Evolutionary conservation across 1,140 invertebrate genomes (phyloP).

Genomic region (Micrasema longulum): DNA sequence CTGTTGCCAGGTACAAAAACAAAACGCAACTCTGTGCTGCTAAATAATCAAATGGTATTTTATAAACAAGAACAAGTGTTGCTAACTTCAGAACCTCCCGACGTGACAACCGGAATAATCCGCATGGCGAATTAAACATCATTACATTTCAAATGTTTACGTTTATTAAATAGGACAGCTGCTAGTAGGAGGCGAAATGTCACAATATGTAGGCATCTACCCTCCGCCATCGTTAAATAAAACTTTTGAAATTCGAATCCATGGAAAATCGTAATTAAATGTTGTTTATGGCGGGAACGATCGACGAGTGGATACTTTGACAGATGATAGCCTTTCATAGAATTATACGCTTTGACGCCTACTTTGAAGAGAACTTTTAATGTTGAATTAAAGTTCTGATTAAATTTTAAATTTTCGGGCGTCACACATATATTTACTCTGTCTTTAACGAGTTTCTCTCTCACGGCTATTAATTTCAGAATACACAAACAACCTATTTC

Average conservation of each 20-base stretch:
- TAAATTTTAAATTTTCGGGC: background rate
- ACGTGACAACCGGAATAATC: conserved; percentile 37
- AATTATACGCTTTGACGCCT: conserved; percentile 11
- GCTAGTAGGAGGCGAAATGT: conserved; percentile 13
- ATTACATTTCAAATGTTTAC: conserved; percentile 46
- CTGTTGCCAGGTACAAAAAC: too few relatives aligned
- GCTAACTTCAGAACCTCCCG: conserved; percentile 10
- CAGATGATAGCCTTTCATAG: conserved; percentile 21
- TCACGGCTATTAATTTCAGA: too few relatives aligned
- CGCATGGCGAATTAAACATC: conserved; percentile 40
- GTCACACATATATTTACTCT: too few relatives aligned
- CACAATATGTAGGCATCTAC: conserved; percentile 19
- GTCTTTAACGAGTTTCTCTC: too few relatives aligned
- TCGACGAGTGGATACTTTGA: conserved; percentile 26
- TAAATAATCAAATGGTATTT: too few relatives aligned
- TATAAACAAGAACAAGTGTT: conserved; percentile 17
- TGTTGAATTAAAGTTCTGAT: background rate
- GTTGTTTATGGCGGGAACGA: conserved; percentile 23
- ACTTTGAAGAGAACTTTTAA: background rate
- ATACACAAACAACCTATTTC: too few relatives aligned
- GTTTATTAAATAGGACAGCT: conserved; percentile 29
- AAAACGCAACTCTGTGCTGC: too few relatives aligned
- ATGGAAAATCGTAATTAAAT: conserved; percentile 51
- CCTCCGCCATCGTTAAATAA: conserved; percentile 27
- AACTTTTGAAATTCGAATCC: conserved; percentile 48